A percentile compares a stretch with the other conserved stretches of the same genome.
phyloP scores from a whole-genome alignment of 2,797 vertebrate genomes.

The Sternotherus odoratus region DNA sequence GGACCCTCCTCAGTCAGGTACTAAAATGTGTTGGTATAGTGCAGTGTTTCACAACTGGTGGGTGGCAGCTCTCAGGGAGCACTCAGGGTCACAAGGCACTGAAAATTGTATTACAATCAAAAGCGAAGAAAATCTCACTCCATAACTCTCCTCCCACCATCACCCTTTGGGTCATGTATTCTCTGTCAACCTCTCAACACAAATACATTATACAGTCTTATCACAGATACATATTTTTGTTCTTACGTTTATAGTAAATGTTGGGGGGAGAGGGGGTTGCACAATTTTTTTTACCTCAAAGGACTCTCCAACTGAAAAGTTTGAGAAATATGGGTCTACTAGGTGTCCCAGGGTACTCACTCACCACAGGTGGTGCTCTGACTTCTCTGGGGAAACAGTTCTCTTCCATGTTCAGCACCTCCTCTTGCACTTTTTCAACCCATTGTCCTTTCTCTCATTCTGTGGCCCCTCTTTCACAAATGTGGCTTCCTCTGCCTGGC shows the following conservation, averaged over 20 bases:
- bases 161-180: neutral
- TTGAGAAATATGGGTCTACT: neutral
- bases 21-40: neutral
- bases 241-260: neutral
- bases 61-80: too few relatives aligned
- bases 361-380: neutral
- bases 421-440: neutral
- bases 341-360: neutral
- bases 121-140: neutral
- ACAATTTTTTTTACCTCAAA: neutral
- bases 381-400: neutral
- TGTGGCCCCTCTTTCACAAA: neutral
- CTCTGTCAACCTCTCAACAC: too few relatives aligned
- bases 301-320: neutral
- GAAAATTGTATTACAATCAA: too few relatives aligned
- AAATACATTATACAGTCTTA: too few relatives aligned
- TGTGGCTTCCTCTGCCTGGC: neutral
- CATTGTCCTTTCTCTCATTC: neutral
- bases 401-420: neutral
- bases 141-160: neutral
- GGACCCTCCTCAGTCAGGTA: neutral
- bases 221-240: neutral
- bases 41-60: neutral
- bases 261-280: accelerated
- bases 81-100: too few relatives aligned